Conservation (phyloP, 1,140 invertebrate species). For the Rhyzopertha dominica region DNA sequence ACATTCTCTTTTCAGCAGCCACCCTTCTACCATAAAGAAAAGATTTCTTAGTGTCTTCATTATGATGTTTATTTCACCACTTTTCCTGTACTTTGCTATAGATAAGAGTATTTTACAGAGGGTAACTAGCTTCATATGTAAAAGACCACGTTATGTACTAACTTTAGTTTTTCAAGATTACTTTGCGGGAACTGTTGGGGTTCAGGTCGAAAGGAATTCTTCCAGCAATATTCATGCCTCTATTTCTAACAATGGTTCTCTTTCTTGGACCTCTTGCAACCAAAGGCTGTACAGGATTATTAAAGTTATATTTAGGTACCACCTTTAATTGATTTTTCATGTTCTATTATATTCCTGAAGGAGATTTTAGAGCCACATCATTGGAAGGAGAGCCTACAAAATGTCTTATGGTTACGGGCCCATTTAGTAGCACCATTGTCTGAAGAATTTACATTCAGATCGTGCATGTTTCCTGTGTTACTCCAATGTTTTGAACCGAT, state of each 20-base stretch:
- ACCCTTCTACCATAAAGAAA: constrained; percentile 82
- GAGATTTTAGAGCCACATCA: constrained; percentile 64
- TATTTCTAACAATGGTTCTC: constrained; percentile 76
- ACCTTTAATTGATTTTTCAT: no score
- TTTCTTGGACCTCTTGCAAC: constrained; percentile 79
- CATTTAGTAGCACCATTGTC: constrained; percentile 87
- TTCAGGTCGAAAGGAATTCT: constrained; percentile 68
- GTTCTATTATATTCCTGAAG: no score
- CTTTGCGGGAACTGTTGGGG: constrained; percentile 70
- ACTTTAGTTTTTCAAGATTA: constrained; percentile 47
- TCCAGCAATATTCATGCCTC: constrained; percentile 67
- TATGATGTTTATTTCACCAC: constrained; percentile 73
- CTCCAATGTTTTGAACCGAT: constrained; percentile 74
- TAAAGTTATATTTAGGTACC: constrained; percentile 62
- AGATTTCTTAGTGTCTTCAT: constrained; percentile 80
- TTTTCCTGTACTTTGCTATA: constrained; percentile 67
- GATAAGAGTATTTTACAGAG: constrained; percentile 55
- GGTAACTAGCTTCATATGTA: constrained; percentile 41
- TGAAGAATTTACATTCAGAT: constrained; percentile 85
- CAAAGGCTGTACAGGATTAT: constrained; percentile 63
- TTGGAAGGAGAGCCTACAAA: constrained; percentile 66
- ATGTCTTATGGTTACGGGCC: constrained; percentile 82
- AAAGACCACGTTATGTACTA: constrained; percentile 1
- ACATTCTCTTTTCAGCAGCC: constrained; percentile 60
- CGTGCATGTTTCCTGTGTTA: constrained; percentile 88